A percentile compares a stretch with the other conserved stretches of the same genome.
Conservation (phyloP, 2,888 invertebrate genomes). For the Mamestra brassicae region DNA sequence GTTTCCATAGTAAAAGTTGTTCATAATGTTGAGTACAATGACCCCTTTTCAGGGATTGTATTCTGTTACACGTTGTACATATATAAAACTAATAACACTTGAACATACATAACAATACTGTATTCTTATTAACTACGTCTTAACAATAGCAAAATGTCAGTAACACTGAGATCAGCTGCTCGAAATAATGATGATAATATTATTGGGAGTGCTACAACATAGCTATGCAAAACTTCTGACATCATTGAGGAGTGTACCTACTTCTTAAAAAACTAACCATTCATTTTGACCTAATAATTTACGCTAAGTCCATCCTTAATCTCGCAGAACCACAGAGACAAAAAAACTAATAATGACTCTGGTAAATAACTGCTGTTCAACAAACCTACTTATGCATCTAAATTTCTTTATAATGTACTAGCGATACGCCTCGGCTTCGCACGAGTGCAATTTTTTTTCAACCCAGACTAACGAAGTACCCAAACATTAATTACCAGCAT, state of each 20-base stretch:
- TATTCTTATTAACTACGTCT: not conserved
- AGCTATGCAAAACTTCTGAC: slow-evolving; percentile 23
- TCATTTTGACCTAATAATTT: not conserved
- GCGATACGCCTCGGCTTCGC: too few relatives aligned
- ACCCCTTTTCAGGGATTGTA: too few relatives aligned
- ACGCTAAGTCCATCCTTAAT: slow-evolving; percentile 6
- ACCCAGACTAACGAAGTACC: too few relatives aligned
- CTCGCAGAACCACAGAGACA: not conserved
- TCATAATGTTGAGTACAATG: too few relatives aligned
- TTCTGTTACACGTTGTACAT: too few relatives aligned
- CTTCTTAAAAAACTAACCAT: not conserved
- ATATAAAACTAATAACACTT: too few relatives aligned
- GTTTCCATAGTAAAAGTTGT: too few relatives aligned
- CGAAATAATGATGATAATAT: slow-evolving; percentile 38
- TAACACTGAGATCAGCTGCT: slow-evolving; percentile 30
- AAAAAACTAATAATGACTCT: not conserved
- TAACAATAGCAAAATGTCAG: not conserved
- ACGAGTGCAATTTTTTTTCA: too few relatives aligned
- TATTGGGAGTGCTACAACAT: not conserved
- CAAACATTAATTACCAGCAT: too few relatives aligned
- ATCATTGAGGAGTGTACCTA: slow-evolving; percentile 10
- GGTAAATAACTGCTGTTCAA: not conserved
- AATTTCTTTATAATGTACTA: not conserved
- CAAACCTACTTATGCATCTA: not conserved
- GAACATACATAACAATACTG: too few relatives aligned